Evolutionary conservation across 1,140 invertebrate species (phyloP).

Genomic region (Aphelenchoides besseyi): DNA sequence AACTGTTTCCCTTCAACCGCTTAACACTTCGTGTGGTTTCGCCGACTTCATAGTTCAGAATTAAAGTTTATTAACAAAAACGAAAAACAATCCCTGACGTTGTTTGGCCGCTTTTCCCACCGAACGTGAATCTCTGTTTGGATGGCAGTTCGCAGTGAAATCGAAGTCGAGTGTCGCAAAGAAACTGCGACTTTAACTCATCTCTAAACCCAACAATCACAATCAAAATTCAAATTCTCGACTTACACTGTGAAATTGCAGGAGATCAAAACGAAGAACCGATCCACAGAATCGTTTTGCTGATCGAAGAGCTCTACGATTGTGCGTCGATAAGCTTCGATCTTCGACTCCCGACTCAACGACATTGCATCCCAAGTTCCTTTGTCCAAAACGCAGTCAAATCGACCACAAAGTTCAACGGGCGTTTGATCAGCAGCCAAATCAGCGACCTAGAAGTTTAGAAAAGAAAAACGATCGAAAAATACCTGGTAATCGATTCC

Average conservation of each 20-base stretch:
- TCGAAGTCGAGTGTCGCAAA: slow-evolving; percentile 59
- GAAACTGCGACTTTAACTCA: slow-evolving; percentile 8
- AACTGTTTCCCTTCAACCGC: too few relatives aligned
- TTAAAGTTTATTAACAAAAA: too few relatives aligned
- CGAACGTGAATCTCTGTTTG: background rate
- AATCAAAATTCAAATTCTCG: slow-evolving; percentile 73
- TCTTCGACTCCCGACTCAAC: slow-evolving; percentile 69
- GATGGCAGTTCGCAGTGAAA: background rate
- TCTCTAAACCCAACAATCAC: background rate
- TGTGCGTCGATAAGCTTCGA: slow-evolving; percentile 23
- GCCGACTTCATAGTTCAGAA: too few relatives aligned
- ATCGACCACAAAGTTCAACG: background rate
- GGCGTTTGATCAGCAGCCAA: slow-evolving; percentile 64
- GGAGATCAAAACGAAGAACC: slow-evolving; percentile 79
- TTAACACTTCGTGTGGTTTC: too few relatives aligned
- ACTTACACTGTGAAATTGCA: slow-evolving; percentile 83
- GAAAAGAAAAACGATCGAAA: background rate
- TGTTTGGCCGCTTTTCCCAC: slow-evolving; percentile 2
- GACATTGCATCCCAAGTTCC: slow-evolving; percentile 83
- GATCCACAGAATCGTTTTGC: slow-evolving; percentile 67
- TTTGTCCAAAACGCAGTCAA: slow-evolving; percentile 74
- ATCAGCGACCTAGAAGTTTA: slow-evolving; percentile 65
- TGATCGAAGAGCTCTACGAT: slow-evolving; percentile 15
- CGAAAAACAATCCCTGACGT: slow-evolving; percentile 5
- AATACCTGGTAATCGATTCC: background rate